Base-by-base conservation (phyloP, 2,113 vertebrate species). In the Halichoerus grypus region DNA sequence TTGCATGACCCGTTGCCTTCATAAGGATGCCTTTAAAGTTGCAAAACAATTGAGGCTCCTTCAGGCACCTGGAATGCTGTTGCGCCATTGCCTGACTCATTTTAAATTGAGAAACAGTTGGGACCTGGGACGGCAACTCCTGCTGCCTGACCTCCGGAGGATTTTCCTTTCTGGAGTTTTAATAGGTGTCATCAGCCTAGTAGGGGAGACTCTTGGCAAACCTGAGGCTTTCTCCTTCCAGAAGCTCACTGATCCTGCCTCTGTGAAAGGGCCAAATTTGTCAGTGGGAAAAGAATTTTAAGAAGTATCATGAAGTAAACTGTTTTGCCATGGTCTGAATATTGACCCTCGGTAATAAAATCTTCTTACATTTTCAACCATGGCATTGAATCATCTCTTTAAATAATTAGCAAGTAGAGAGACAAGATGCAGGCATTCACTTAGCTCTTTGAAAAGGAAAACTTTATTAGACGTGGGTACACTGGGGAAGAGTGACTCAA, bases 251-350 rank as follows among this genome's bases (percentile, higher is more conserved):
- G 91, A 94, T 89, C 28, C 72, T 49, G 76, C 61, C 61, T 65
- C 74, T 92, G 91, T 24, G 79, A 42, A 90, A 33, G 46, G 79
- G 88, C 95, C 91, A 94, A 14, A 24, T 91, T 91, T 97, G 91
- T 95, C 91, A 95, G 46, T 81, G 91, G 80, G 91, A 97, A 87
- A 95, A 94, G 63, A 92, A 97, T 95, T 93, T 94, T 94, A 82
- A 95, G 91, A 92, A 59, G 80, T 53, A 95, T 95, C 65, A 59
- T 83, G 83, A 96, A 95, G 31, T 87, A 86, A 94, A 94, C 79
- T 61, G 69, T 94, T 94, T 96, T 83, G 80, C 71, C 80, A 39
- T 85, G 49, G 69, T 80, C 91, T 92, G 79, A 86, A 51, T 85
- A 80, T 26, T 92, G 95, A 95, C 71, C 69, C 28, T 94, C 28